Evolutionary conservation across 2,113 vertebrate species (phyloP).

Genomic region (Haemorhous mexicanus): DNA sequence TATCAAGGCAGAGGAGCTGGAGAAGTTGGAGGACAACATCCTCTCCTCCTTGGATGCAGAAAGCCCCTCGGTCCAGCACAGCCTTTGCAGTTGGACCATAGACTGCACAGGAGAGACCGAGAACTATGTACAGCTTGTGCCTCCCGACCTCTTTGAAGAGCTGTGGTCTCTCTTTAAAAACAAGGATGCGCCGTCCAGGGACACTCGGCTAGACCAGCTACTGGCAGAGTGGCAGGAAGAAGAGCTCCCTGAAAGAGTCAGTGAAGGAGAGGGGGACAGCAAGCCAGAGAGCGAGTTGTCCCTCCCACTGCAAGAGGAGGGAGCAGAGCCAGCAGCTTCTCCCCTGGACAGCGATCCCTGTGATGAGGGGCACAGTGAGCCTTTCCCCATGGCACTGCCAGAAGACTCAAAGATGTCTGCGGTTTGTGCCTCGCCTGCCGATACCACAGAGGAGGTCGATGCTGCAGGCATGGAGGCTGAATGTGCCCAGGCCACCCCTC

Average conservation of each 20-base stretch:
- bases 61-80: too few relatives aligned
- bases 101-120: too few relatives aligned
- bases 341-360: neutral
- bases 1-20: too few relatives aligned
- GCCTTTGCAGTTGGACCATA: too few relatives aligned
- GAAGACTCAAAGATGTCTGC: rapidly evolving
- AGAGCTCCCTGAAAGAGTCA: neutral
- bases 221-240: neutral
- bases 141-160: too few relatives aligned
- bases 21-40: too few relatives aligned
- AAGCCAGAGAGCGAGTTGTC: rapidly evolving
- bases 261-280: rapidly evolving
- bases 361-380: rapidly evolving
- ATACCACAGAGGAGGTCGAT: rapidly evolving
- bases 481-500: rapidly evolving
- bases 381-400: rapidly evolving
- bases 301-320: neutral
- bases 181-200: neutral
- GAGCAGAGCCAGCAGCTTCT: neutral
- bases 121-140: too few relatives aligned
- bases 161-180: too few relatives aligned
- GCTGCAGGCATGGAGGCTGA: too few relatives aligned
- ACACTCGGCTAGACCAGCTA: rapidly evolving
- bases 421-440: rapidly evolving
- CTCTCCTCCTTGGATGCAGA: too few relatives aligned